Evolutionary conservation across 2,888 invertebrate genomes (phyloP).

Genomic region (Erynnis tages): DNA sequence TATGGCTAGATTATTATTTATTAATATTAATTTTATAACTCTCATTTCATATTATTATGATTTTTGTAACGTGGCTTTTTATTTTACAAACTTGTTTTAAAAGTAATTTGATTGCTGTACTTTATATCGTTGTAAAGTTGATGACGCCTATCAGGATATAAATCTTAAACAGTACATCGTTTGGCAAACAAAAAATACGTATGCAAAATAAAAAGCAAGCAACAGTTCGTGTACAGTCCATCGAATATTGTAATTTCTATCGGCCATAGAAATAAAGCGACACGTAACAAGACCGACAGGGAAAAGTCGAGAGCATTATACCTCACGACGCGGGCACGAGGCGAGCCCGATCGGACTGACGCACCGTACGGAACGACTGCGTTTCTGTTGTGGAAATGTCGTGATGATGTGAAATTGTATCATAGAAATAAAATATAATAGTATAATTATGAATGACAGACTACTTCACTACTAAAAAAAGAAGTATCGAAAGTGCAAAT

Average conservation of each 20-base stretch:
- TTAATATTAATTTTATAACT: neutral
- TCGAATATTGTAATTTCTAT: conserved; percentile 11
- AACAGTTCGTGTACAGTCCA: conserved; percentile 11
- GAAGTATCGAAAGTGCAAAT: neutral
- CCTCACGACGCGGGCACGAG: conserved; percentile 55
- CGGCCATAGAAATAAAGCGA: conserved; percentile 42
- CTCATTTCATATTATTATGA: too few species aligned
- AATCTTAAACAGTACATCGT: neutral
- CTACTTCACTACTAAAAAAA: neutral
- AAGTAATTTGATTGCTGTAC: too few species aligned
- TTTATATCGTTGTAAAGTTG: too few species aligned
- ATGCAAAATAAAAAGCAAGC: conserved; percentile 26
- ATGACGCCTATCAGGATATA: neutral
- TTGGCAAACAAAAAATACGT: conserved; percentile 8
- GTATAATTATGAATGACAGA: neutral
- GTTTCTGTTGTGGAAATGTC: conserved; percentile 58
- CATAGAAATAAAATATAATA: conserved; percentile 4
- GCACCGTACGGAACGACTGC: conserved; percentile 70
- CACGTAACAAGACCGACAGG: conserved; percentile 39
- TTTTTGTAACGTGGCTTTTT: too few species aligned
- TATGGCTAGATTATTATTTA: conserved; percentile 34
- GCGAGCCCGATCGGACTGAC: conserved; percentile 68
- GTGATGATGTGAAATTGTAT: conserved; percentile 24
- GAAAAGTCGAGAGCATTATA: conserved; percentile 38
- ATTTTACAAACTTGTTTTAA: too few species aligned